Evolutionary conservation across 2,888 invertebrate genomes (phyloP), one percentile per base, ranked within the genome.

Genomic region (Monochamus alternatus): DNA sequence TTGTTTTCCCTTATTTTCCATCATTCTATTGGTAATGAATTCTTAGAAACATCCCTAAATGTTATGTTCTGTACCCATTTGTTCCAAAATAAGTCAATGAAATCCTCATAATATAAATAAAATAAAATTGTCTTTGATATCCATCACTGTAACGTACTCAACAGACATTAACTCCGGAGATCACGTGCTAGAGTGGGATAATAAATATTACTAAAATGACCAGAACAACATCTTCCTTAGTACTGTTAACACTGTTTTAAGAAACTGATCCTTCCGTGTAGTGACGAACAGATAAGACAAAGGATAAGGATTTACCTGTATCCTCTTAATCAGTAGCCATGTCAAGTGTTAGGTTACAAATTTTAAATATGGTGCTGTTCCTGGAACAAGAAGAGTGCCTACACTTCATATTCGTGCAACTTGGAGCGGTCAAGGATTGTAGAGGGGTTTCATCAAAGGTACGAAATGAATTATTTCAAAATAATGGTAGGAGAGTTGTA

Each of bases 261-360:
- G 68, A 68, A 58, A 58, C 68, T 59, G 68, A 68, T 68, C 43
- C 68, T 68, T 68, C 68, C 68, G 55, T 55, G 67, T 67, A 58
- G 43, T 22, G 32, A 38, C 22, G 58, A n/a, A 7, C 0, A 68
- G 68, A 68, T 68, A 9, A 59, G 59, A 68, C 59, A 68, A 68
- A 38, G 22, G 12, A 22, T 12, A 30, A 30, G 43, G 12, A 59
- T 59, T 44, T 68, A 68, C 44, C 59, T 68, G 43, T 8, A 44
- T 43, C 22, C 43, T 22, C 5, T 8, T 68, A 59, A 59, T 68
- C 68, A 43, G 68, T 68, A 68, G 68, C 58, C 38, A 43, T 43
- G 44, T 9, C 68, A 44, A 68, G 68, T 68, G 68, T 68, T 68
- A 59, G 9, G 38, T 68, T 68, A 44, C 59, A 67, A 12, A 14